Conservation (phyloP, 2,113 vertebrate species). For the Vidua chalybeata region DNA sequence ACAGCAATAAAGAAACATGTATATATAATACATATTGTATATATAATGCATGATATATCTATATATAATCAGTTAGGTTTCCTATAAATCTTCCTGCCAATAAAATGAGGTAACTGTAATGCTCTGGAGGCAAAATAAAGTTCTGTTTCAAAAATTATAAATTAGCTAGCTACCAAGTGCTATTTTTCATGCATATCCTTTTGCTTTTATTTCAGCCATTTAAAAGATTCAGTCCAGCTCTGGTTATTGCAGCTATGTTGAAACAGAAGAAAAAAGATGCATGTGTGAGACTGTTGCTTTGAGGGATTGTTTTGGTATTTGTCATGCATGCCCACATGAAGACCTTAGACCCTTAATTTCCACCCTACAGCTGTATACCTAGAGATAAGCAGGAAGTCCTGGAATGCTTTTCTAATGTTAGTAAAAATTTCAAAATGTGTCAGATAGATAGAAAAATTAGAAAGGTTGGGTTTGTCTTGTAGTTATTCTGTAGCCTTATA, state of each 20-base stretch:
- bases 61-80: background rate
- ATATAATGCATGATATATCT: background rate
- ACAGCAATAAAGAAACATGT: background rate
- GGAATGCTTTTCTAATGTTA: background rate
- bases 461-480: background rate
- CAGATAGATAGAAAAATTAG: background rate
- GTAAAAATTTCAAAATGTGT: background rate
- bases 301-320: background rate
- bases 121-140: background rate
- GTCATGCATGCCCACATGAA: background rate
- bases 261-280: background rate
- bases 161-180: background rate
- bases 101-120: background rate
- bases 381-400: background rate
- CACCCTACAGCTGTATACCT: background rate
- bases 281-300: background rate
- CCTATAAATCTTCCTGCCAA: background rate
- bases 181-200: background rate
- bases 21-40: background rate
- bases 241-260: background rate
- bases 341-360: background rate
- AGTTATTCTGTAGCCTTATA: background rate
- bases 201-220: background rate
- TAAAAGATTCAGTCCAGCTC: background rate
- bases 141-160: background rate